Conservation (phyloP, 2,888 invertebrate species). For the Scaptomyza reducta region DNA sequence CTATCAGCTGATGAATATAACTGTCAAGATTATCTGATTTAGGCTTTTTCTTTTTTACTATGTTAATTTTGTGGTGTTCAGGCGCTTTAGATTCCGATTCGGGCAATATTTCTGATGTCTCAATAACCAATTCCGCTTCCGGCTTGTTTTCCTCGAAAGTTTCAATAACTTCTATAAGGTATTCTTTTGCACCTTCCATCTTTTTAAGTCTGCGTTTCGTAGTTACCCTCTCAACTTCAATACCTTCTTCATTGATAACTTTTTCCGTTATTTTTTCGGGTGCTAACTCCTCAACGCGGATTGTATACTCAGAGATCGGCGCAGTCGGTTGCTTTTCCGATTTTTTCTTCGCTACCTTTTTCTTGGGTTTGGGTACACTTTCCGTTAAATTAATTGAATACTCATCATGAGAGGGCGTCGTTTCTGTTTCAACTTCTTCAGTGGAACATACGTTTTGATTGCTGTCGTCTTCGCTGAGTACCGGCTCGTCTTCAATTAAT, state of each 20-base stretch:
- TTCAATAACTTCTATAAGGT: constrained; percentile 83
- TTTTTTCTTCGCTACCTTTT: constrained; percentile 57
- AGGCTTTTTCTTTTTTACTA: constrained; percentile 77
- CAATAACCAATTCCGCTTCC: constrained; percentile 84
- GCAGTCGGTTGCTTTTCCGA: constrained; percentile 34
- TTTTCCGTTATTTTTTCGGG: constrained; percentile 83
- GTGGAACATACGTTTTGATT: constrained; percentile 80
- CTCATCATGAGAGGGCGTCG: constrained; percentile 79
- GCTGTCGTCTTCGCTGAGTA: constrained; percentile 4
- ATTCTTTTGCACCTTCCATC: constrained; percentile 83
- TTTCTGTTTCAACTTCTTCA: constrained; percentile 79
- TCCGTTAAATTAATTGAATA: constrained; percentile 60
- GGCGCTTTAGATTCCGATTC: constrained; percentile 26
- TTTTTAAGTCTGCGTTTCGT: constrained; percentile 83
- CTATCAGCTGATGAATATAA: constrained; percentile 80
- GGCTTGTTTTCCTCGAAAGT: constrained; percentile 83
- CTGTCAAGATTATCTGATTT: constrained; percentile 74
- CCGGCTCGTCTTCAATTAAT: constrained; percentile 40
- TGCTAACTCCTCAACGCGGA: constrained; percentile 76
- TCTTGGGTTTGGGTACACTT: constrained; percentile 55
- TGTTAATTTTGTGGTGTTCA: constrained; percentile 57
- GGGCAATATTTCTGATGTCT: constrained; percentile 82
- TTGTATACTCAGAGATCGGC: constrained; percentile 58
- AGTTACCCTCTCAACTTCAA: constrained; percentile 77
- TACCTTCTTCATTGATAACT: constrained; percentile 80